These are phyloP conservation scores for Criorhina ranunculi DNA, from an alignment of 2,888 invertebrate genomes.

Conservation along the genomic window DNA sequence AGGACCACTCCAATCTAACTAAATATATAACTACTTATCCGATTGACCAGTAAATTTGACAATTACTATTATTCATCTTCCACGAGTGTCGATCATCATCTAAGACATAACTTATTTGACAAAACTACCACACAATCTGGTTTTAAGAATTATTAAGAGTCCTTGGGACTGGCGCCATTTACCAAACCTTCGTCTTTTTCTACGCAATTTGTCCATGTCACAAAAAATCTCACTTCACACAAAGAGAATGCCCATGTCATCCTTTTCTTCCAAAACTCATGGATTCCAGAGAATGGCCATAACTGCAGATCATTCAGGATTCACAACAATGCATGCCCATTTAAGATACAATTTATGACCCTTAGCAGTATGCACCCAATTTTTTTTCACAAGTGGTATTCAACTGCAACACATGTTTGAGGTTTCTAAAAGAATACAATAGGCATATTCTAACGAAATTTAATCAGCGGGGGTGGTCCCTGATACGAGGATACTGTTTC, in stretches of 20 bases:
- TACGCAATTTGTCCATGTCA: conserved; percentile 64
- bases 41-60: no score
- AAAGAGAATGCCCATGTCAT: conserved; percentile 19
- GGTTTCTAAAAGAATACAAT: conserved; percentile 11
- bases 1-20: no score
- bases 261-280: conserved; percentile 21
- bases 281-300: conserved; percentile 32
- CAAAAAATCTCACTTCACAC: conserved; percentile 60
- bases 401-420: conserved; percentile 6
- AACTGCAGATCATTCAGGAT: conserved; percentile 2
- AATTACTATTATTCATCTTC: no score
- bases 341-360: conserved; percentile 6
- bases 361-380: background rate
- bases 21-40: no score
- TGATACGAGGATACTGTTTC: background rate
- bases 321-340: background rate
- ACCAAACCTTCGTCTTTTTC: conserved; percentile 31
- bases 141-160: background rate
- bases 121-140: background rate
- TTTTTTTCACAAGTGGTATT: conserved; percentile 17
- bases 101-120: no score
- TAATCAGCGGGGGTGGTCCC: conserved; percentile 40
- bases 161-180: conserved; percentile 56
- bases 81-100: no score
- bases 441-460: background rate